Evolutionary conservation across 2,888 invertebrate genomes (phyloP).

Genomic region (Cantharis rustica): DNA sequence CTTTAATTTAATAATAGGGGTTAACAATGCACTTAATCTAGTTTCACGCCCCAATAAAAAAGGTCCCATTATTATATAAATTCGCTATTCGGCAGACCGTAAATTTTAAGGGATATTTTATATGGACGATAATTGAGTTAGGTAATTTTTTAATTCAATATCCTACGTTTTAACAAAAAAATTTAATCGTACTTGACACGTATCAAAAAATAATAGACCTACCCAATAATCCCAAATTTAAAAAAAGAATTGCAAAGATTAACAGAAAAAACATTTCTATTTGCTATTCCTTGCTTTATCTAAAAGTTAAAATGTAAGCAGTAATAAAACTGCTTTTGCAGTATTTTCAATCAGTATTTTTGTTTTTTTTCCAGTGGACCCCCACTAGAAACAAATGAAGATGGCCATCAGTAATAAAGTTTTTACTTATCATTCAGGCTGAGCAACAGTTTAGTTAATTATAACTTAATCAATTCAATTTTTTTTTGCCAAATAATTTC

Average conservation of each 20-base stretch:
- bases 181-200: neutral
- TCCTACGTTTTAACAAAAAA: neutral
- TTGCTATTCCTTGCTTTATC: neutral
- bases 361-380: too few relatives aligned
- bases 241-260: neutral
- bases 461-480: too few relatives aligned
- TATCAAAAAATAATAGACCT: neutral
- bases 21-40: constrained; percentile 44
- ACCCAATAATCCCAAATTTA: neutral
- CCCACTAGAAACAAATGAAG: too few relatives aligned
- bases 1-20: constrained; percentile 44
- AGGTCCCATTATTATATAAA: constrained; percentile 31
- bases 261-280: neutral
- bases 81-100: constrained; percentile 34
- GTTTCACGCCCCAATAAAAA: constrained; percentile 44
- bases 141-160: constrained; percentile 2
- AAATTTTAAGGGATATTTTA: constrained; percentile 31
- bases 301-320: too few relatives aligned
- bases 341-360: too few relatives aligned
- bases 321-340: too few relatives aligned
- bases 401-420: too few relatives aligned
- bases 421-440: too few relatives aligned
- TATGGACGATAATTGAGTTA: neutral
- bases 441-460: too few relatives aligned
- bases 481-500: too few relatives aligned